Evolutionary conservation across 1,140 invertebrate species (phyloP).

Genomic region (Proctacanthus coquilletti): DNA sequence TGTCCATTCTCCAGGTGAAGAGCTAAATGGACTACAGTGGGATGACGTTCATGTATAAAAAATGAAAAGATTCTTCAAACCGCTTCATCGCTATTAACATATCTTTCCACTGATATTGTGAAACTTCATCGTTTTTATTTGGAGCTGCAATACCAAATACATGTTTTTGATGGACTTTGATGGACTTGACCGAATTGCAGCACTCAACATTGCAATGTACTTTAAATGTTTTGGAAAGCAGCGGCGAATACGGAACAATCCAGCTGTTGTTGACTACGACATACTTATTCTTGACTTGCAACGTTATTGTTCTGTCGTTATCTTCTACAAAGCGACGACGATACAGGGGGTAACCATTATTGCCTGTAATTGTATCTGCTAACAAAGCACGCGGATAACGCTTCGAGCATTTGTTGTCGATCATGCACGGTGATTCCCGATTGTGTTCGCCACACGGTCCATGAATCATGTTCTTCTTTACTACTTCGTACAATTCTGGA

Average conservation of each 20-base stretch:
- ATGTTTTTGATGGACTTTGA: too few species aligned
- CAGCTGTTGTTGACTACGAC: constrained; percentile 16
- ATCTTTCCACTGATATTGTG: constrained; percentile 22
- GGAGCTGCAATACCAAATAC: constrained; percentile 29
- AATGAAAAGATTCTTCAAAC: constrained; percentile 28
- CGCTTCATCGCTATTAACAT: constrained; percentile 31
- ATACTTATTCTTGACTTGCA: constrained; percentile 17
- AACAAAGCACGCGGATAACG: constrained; percentile 21
- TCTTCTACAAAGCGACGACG: constrained; percentile 21
- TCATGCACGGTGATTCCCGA: constrained; percentile 7
- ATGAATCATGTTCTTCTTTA: constrained; percentile 34
- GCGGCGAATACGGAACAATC: constrained; percentile 19
- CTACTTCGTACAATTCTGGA: constrained; percentile 24
- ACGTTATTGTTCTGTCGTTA: constrained; percentile 20
- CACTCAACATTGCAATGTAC: constrained; percentile 22
- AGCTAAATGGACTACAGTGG: constrained; percentile 23
- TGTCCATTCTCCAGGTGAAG: constrained; percentile 31
- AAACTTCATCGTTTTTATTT: constrained; percentile 8
- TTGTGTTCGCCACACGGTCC: constrained; percentile 31
- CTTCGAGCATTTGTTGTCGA: constrained; percentile 11
- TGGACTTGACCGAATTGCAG: constrained; percentile 22
- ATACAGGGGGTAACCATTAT: constrained; percentile 32
- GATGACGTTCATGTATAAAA: constrained; percentile 21
- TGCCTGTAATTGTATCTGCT: constrained; percentile 14
- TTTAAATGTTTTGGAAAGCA: constrained; percentile 13